Conservation (phyloP, 2,888 invertebrate genomes). For the Ditylenchus weischeri region DNA sequence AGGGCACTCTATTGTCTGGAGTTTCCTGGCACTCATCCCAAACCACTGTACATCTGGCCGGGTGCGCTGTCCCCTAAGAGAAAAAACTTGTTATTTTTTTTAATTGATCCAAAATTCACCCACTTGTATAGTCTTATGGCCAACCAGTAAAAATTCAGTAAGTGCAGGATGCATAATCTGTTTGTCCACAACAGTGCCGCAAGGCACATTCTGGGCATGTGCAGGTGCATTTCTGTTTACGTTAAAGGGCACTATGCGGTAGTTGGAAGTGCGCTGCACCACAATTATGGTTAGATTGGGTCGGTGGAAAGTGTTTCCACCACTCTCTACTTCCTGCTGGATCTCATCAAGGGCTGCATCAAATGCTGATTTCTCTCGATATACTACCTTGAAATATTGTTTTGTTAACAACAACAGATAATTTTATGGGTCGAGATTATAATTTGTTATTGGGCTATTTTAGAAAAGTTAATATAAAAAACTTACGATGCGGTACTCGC, state of each 20-base stretch:
- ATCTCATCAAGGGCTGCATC: conserved; percentile 11
- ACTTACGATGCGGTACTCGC: conserved; percentile 28
- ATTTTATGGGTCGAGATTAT: too few relatives aligned
- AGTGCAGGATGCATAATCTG: conserved; percentile 27
- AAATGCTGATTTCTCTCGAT: conserved; percentile 13
- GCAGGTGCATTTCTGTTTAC: conserved; percentile 3
- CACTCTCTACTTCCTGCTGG: background rate
- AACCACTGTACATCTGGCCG: conserved; percentile 36
- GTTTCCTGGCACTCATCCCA: conserved; percentile 18
- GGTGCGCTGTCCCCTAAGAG: conserved; percentile 40
- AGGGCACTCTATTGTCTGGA: conserved; percentile 16
- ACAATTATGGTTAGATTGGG: conserved; percentile 35
- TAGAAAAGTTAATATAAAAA: background rate
- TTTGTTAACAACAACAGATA: background rate
- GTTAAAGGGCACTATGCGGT: conserved; percentile 30
- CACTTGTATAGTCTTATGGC: conserved; percentile 36
- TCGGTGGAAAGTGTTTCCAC: conserved; percentile 1
- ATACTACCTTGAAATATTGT: conserved; percentile 21
- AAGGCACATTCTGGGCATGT: conserved; percentile 34
- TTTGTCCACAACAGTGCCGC: conserved; percentile 36
- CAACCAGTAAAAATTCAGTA: conserved; percentile 39
- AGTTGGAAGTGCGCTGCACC: conserved; percentile 35
- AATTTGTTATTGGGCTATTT: too few relatives aligned
- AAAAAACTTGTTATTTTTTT: background rate
- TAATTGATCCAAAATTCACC: background rate